A percentile compares a stretch with the other conserved stretches of the same genome.
phyloP scores from a whole-genome alignment of 2,888 invertebrate species.

The Pammene fasciana region DNA sequence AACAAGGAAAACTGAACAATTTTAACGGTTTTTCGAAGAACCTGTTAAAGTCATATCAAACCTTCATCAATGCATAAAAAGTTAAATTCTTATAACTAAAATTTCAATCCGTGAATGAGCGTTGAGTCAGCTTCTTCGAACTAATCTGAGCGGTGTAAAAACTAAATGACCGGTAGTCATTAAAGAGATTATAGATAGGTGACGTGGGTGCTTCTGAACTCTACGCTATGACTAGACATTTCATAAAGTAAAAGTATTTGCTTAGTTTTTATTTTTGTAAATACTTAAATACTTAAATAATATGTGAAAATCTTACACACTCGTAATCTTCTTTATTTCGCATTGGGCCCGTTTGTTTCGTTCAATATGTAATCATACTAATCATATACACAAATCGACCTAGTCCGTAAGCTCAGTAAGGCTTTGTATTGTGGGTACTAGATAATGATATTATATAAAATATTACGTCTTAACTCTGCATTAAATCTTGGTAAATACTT shows the following conservation, averaged over 20 bases:
- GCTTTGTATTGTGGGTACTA: no score
- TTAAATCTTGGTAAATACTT: no score
- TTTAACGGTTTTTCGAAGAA: constrained; percentile 17
- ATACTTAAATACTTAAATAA: no score
- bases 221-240: constrained; percentile 4
- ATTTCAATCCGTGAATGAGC: constrained; percentile 30
- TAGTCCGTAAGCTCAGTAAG: no score
- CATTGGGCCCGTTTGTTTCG: no score
- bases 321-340: no score
- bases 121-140: constrained; percentile 39
- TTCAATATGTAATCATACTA: no score
- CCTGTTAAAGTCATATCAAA: neutral
- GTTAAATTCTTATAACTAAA: constrained; percentile 15
- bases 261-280: no score
- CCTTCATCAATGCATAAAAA: constrained; percentile 4
- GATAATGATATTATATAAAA: no score
- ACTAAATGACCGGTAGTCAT: constrained; percentile 68
- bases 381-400: no score
- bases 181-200: constrained; percentile 55
- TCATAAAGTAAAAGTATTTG: neutral
- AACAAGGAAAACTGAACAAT: constrained; percentile 3
- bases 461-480: no score
- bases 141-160: constrained; percentile 43
- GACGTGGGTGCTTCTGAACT: constrained; percentile 16
- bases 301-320: no score